Evolutionary conservation across 2,113 vertebrate genomes (phyloP).

Genomic region (Labrus mixtus): DNA sequence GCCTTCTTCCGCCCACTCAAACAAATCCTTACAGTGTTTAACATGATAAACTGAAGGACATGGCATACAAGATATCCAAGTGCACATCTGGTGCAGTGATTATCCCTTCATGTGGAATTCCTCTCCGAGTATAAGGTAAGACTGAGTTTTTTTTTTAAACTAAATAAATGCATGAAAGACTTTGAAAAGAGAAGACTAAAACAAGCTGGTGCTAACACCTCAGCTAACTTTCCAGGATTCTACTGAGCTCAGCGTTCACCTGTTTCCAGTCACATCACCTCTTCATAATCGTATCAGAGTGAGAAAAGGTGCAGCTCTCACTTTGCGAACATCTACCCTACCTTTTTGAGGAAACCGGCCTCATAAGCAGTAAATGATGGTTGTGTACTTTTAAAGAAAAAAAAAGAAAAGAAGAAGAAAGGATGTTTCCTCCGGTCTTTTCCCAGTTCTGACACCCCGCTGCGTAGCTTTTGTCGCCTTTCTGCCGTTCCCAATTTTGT

Average conservation of each 20-base stretch:
- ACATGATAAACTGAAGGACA: neutral
- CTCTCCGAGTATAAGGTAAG: too few relatives aligned
- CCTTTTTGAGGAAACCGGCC: neutral
- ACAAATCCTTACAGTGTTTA: neutral
- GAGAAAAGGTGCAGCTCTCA: neutral
- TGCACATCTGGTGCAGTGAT: conserved; percentile 5
- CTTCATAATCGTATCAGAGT: conserved; percentile 20
- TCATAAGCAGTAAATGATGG: conserved; percentile 2
- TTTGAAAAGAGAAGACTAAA: neutral
- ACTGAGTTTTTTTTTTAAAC: too few relatives aligned
- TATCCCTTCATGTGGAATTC: neutral
- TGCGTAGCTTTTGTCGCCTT: conserved; percentile 38
- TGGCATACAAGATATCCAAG: too few relatives aligned
- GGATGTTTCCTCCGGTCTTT: neutral
- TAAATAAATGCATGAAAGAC: too few relatives aligned
- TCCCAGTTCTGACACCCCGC: conserved; percentile 13
- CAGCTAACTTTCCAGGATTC: conserved; percentile 12
- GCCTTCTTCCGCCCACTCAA: neutral
- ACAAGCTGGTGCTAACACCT: neutral
- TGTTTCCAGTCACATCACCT: neutral
- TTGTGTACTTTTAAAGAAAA: neutral
- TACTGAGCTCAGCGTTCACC: neutral
- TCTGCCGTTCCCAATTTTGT: conserved; percentile 46
- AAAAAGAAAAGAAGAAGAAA: neutral
- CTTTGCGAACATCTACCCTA: neutral